Conservation (phyloP, 2,888 invertebrate genomes). For the Lampropteryx suffumata region DNA sequence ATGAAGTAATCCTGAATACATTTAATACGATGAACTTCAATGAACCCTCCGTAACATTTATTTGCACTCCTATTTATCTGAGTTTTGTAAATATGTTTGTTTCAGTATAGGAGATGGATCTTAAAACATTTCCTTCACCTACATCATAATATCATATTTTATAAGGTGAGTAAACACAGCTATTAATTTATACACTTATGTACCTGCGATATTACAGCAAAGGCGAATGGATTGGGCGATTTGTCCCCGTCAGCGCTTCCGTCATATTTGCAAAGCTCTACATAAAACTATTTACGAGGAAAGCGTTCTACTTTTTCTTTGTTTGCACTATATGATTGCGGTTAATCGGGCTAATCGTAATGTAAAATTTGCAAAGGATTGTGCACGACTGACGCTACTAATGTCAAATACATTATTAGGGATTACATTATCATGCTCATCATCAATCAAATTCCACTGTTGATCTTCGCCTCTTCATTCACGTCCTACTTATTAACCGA, state of each 20-base stretch:
- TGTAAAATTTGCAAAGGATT: no score
- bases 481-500: no score
- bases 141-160: constrained; percentile 21
- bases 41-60: neutral
- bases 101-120: constrained; percentile 25
- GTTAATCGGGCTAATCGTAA: no score
- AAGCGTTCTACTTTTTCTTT: neutral
- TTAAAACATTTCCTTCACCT: constrained; percentile 20
- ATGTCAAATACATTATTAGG: no score
- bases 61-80: constrained; percentile 2
- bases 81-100: constrained; percentile 22
- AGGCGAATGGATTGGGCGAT: constrained; percentile 54
- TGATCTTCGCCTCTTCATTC: no score
- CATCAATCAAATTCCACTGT: no score
- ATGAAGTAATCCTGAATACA: neutral
- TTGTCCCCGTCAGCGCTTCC: constrained; percentile 56
- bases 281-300: neutral
- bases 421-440: no score
- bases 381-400: no score
- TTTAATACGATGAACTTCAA: neutral
- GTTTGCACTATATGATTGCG: neutral
- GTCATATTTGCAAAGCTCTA: constrained; percentile 24
- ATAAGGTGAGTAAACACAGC: constrained; percentile 28
- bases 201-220: constrained; percentile 42
- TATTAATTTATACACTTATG: constrained; percentile 40